These are phyloP conservation scores for Sinocyclocheilus rhinocerous DNA, from an alignment of 2,113 vertebrate species.

Conservation along the genomic window DNA sequence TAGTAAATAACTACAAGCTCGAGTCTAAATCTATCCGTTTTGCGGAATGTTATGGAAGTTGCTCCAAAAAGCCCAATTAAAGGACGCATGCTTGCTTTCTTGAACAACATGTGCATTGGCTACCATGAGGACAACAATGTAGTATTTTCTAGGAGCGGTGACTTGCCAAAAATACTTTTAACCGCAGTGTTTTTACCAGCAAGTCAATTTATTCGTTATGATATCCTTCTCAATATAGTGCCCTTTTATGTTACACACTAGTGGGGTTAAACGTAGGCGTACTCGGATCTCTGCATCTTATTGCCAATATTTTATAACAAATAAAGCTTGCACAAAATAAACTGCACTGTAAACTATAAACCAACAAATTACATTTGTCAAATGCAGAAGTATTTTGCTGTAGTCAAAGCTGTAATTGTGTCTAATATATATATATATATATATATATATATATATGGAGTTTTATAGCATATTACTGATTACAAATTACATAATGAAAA, in stretches of 20 bases:
- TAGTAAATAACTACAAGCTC: background rate
- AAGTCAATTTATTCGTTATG: background rate
- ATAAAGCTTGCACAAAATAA: background rate
- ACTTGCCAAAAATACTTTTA: background rate
- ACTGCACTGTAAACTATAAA: background rate
- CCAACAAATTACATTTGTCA: background rate
- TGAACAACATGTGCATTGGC: slow-evolving; percentile 1
- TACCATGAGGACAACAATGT: background rate
- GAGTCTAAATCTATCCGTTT: slow-evolving; percentile 23
- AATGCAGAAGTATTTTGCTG: background rate
- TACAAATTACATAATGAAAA: too few relatives aligned
- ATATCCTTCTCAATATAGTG: slow-evolving; percentile 15
- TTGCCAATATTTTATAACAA: background rate
- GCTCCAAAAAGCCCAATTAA: slow-evolving; percentile 21
- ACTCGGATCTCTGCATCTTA: background rate
- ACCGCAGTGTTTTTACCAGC: slow-evolving; percentile 16
- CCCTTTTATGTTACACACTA: background rate
- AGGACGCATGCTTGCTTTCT: slow-evolving; percentile 6
- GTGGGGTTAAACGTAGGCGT: background rate
- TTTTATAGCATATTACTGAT: too few relatives aligned
- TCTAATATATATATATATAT: background rate
- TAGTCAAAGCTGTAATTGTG: background rate
- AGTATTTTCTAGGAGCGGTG: background rate
- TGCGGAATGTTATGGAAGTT: background rate
- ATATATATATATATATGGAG: background rate